Evolutionary conservation across 2,797 vertebrate species (phyloP).

Genomic region (Chelon auratus): DNA sequence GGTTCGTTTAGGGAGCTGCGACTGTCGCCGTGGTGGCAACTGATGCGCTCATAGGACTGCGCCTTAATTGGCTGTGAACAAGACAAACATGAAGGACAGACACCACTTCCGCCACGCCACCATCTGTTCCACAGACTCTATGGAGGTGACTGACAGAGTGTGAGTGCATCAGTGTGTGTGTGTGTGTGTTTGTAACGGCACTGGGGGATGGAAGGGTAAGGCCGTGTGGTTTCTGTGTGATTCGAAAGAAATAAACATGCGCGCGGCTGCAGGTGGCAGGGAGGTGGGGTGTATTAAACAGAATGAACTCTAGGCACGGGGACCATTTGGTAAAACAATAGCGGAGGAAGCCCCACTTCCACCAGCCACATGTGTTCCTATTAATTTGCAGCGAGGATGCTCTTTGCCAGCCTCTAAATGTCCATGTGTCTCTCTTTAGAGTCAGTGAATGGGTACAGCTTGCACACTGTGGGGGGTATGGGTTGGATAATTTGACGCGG

Average conservation of each 20-base stretch:
- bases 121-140: constrained; percentile 82
- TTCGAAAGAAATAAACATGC: constrained; percentile 9
- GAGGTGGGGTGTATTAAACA: constrained; percentile 46
- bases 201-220: constrained; percentile 40
- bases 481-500: constrained; percentile 59
- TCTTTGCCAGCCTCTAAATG: constrained; percentile 71
- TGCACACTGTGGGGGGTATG: constrained; percentile 70
- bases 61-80: constrained; percentile 79
- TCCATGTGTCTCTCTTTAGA: constrained; percentile 71
- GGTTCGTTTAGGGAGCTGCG: constrained; percentile 50
- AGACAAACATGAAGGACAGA: constrained; percentile 83
- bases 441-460: constrained; percentile 76
- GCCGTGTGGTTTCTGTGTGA: constrained; percentile 35
- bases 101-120: constrained; percentile 73
- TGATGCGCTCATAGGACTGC: constrained; percentile 50
- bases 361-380: constrained; percentile 65
- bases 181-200: constrained; percentile 39
- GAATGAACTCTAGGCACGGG: constrained; percentile 67
- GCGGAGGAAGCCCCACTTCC: constrained; percentile 76
- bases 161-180: constrained; percentile 38
- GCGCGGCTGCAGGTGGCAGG: constrained; percentile 48
- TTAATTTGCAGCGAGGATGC: constrained; percentile 68
- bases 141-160: constrained; percentile 41
- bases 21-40: constrained; percentile 58
- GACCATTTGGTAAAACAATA: constrained; percentile 79